phyloP scores from a whole-genome alignment of 2,888 invertebrate genomes.

The Sisyra nigra region DNA sequence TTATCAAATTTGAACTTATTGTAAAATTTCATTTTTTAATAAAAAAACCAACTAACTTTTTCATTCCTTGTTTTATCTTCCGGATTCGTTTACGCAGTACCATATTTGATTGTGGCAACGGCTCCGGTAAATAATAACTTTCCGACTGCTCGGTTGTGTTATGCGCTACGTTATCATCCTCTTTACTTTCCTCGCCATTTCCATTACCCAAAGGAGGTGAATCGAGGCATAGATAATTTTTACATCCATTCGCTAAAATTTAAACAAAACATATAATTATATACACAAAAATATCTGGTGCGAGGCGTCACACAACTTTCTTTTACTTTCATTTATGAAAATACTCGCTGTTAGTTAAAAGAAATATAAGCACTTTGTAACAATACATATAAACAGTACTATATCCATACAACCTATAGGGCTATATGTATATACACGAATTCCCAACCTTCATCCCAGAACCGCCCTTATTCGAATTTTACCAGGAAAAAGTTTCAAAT shows the following conservation, averaged over 20 bases:
- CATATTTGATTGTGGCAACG: constrained; percentile 71
- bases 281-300: background rate
- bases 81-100: constrained; percentile 72
- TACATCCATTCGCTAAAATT: constrained; percentile 35
- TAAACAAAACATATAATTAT: too few relatives aligned
- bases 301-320: too few relatives aligned
- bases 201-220: constrained; percentile 37
- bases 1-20: background rate
- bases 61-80: constrained; percentile 81
- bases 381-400: too few relatives aligned
- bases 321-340: too few relatives aligned
- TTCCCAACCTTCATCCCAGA: too few relatives aligned
- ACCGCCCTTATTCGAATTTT: too few relatives aligned
- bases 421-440: too few relatives aligned
- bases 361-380: too few relatives aligned
- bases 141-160: constrained; percentile 31
- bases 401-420: too few relatives aligned
- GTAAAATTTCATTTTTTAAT: background rate
- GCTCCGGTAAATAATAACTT: constrained; percentile 28
- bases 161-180: constrained; percentile 28
- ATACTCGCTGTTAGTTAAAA: too few relatives aligned
- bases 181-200: constrained; percentile 34
- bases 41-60: too few relatives aligned
- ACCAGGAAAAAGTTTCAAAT: too few relatives aligned
- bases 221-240: constrained; percentile 38